These are phyloP conservation scores for Drosophila atroscutellata DNA, from an alignment of 2,888 invertebrate species.

Conservation along the genomic window DNA sequence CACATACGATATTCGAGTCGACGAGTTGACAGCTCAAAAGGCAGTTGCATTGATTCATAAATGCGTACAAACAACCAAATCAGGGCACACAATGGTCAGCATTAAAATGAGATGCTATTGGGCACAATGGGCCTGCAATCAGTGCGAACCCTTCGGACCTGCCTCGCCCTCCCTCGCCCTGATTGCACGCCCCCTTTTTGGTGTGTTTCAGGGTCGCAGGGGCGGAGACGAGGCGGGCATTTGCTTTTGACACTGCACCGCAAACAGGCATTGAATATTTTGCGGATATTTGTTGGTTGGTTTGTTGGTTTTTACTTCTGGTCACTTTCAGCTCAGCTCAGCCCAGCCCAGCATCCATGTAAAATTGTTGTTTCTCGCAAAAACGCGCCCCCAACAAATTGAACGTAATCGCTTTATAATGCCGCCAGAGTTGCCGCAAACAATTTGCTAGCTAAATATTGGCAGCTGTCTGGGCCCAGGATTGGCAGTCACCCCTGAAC, in stretches of 20 bases:
- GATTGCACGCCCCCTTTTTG: slow-evolving; percentile 59
- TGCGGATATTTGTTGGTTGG: slow-evolving; percentile 23
- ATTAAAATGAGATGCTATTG: slow-evolving; percentile 66
- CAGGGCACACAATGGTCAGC: slow-evolving; percentile 64
- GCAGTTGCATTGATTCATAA: slow-evolving; percentile 51
- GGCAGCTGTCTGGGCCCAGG: slow-evolving; percentile 49
- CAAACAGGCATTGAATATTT: slow-evolving; percentile 51
- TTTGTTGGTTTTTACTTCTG: not conserved
- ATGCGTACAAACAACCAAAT: slow-evolving; percentile 61
- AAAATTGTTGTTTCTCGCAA: slow-evolving; percentile 26
- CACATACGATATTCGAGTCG: slow-evolving; percentile 8
- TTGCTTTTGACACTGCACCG: slow-evolving; percentile 37
- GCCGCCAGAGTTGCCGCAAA: slow-evolving; percentile 52
- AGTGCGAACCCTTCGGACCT: slow-evolving; percentile 30
- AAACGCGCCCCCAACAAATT: slow-evolving; percentile 35
- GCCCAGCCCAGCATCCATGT: slow-evolving; percentile 19
- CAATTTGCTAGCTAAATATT: slow-evolving; percentile 46
- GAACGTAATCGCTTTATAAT: slow-evolving; percentile 67
- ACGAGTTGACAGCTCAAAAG: slow-evolving; percentile 50
- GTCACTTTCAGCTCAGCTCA: not conserved
- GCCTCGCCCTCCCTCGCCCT: slow-evolving; percentile 31
- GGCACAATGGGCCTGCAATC: slow-evolving; percentile 65
- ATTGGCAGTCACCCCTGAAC: slow-evolving; percentile 24
- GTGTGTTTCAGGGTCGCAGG: slow-evolving; percentile 18
- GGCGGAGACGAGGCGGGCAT: slow-evolving; percentile 50